Evolutionary conservation across 30 jellyfish, hydroid and myxozoan species (phyloP).

Genomic region (Aurelia sp.): DNA sequence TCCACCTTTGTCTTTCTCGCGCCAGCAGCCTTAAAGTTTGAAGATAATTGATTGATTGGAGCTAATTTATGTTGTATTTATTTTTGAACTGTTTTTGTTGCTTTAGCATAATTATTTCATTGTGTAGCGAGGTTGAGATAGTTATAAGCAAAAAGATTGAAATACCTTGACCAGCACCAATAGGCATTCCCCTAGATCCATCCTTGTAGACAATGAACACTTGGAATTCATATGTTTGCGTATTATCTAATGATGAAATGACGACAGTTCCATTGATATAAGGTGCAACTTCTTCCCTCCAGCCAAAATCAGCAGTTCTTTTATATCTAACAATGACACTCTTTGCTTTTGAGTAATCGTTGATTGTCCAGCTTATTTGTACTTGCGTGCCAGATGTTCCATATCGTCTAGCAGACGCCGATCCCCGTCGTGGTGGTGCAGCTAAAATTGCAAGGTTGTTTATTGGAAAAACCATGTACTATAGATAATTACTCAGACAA

Average conservation of each 20-base stretch:
- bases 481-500: too few species aligned
- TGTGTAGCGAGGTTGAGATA: too few species aligned
- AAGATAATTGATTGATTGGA: too few species aligned
- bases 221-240: constrained; percentile 76
- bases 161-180: constrained; percentile 83
- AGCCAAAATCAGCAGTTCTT: constrained; percentile 54
- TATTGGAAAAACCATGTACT: too few species aligned
- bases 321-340: constrained; percentile 60
- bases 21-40: too few species aligned
- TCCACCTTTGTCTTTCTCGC: too few species aligned
- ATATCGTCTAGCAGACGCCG: constrained; percentile 45
- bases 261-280: constrained; percentile 46
- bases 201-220: constrained; percentile 61
- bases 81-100: too few species aligned
- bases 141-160: too few species aligned
- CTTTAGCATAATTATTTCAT: too few species aligned
- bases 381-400: constrained; percentile 72
- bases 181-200: constrained; percentile 84
- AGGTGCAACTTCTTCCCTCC: constrained; percentile 31
- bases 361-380: constrained; percentile 54
- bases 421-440: constrained; percentile 50
- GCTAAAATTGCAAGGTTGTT: neutral
- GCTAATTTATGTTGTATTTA: too few species aligned
- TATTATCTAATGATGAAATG: constrained; percentile 49
- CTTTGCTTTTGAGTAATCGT: constrained; percentile 47